Evolutionary conservation across 2,113 vertebrate genomes (phyloP).

Genomic region (Sylvia atricapilla): DNA sequence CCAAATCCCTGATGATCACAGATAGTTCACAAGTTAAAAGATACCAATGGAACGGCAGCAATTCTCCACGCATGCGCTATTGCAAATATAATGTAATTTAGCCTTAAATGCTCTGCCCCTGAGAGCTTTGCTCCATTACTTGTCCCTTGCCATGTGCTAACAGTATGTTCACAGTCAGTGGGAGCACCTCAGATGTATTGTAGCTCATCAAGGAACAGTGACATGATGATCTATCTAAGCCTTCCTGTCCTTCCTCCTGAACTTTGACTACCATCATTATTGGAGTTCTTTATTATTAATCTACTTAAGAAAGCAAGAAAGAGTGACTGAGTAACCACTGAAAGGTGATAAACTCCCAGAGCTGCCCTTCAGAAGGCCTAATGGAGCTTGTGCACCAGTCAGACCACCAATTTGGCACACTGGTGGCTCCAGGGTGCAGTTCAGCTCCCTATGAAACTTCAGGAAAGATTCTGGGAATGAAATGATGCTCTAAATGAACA

Average conservation of each 20-base stretch:
- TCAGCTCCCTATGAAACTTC: neutral
- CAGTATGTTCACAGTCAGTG: neutral
- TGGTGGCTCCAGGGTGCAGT: neutral
- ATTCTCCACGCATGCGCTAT: neutral
- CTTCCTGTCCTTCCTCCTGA: neutral
- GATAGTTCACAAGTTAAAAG: neutral
- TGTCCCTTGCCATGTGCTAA: neutral
- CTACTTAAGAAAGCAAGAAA: neutral
- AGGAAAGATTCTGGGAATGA: neutral
- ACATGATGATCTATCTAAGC: neutral
- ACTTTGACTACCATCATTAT: neutral
- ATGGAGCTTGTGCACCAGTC: neutral
- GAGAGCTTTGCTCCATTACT: neutral
- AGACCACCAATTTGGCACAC: neutral
- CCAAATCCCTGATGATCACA: neutral
- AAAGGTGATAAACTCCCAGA: neutral
- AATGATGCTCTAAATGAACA: conserved; percentile 34
- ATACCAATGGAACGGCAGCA: neutral
- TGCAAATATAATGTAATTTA: neutral
- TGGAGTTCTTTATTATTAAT: neutral
- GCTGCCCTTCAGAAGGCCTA: neutral
- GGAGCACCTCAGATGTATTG: neutral
- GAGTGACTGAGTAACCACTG: neutral
- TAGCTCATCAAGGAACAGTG: neutral
- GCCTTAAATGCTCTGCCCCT: neutral